Evolutionary conservation across 2,888 invertebrate species (phyloP).

Genomic region (Lissocephala sabroskyi): DNA sequence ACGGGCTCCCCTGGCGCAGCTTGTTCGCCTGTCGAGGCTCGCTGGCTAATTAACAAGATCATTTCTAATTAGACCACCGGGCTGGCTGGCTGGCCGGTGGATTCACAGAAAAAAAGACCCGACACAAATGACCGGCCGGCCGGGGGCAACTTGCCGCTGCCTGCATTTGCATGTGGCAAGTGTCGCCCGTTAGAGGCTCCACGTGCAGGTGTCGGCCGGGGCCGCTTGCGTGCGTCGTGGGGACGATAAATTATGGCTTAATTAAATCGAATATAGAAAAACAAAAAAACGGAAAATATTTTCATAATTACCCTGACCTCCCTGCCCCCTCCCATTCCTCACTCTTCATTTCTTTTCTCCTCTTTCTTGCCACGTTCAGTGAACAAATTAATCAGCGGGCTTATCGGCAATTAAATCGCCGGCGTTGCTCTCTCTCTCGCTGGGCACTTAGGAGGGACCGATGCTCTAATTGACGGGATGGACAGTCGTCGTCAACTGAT

Average conservation of each 20-base stretch:
- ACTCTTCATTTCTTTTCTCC: no score
- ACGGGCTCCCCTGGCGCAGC: slow-evolving; percentile 5
- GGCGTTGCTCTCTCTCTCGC: slow-evolving; percentile 8
- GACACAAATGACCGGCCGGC: no score
- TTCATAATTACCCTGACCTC: no score
- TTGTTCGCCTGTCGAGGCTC: no score
- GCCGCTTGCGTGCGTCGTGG: slow-evolving; percentile 43
- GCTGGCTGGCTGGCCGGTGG: slow-evolving; percentile 14
- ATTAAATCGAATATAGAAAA: slow-evolving; percentile 58
- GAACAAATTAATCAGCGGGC: slow-evolving; percentile 45
- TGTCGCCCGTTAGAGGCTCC: no score
- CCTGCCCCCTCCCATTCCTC: no score
- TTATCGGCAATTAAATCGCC: slow-evolving; percentile 36
- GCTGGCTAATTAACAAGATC: slow-evolving; percentile 69
- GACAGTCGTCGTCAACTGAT: not conserved
- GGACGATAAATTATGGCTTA: slow-evolving; percentile 61
- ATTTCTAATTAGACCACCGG: slow-evolving; percentile 71
- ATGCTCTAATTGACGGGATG: not conserved
- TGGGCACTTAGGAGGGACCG: slow-evolving; percentile 26
- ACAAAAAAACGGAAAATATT: slow-evolving; percentile 13
- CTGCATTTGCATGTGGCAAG: no score
- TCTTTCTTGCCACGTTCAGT: no score
- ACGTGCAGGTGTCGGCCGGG: slow-evolving; percentile 52
- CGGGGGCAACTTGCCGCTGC: no score
- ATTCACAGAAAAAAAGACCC: no score